Conservation (phyloP, 2,797 vertebrate species). For the Diceros bicornis region DNA sequence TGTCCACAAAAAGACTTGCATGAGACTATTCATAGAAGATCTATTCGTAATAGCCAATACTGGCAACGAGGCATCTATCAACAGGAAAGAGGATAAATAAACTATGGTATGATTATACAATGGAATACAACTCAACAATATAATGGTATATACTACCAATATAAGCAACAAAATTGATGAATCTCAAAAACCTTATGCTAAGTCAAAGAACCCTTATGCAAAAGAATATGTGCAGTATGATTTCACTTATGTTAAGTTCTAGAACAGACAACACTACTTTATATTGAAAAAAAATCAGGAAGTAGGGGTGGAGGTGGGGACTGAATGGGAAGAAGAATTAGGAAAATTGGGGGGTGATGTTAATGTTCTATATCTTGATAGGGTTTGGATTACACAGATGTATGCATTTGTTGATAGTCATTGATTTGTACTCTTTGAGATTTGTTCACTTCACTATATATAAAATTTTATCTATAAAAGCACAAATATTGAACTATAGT, state of each 20-base stretch:
- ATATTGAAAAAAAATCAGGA: neutral
- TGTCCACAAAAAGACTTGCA: neutral
- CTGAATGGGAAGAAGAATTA: neutral
- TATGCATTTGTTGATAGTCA: neutral
- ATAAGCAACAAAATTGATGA: neutral
- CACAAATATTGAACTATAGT: neutral
- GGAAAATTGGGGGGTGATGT: neutral
- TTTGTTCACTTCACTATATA: neutral
- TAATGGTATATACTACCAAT: neutral
- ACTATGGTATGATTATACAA: neutral
- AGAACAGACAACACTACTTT: neutral
- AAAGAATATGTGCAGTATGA: neutral
- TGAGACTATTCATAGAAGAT: neutral
- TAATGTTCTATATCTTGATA: neutral
- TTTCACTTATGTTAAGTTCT: neutral
- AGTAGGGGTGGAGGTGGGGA: neutral
- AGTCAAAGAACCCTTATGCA: neutral
- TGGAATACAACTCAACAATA: neutral
- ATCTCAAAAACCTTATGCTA: neutral
- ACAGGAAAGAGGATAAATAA: neutral
- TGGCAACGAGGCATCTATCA: neutral
- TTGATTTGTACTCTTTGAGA: neutral
- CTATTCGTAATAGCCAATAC: neutral
- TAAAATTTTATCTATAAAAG: slow-evolving; percentile 10
- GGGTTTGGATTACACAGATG: neutral